Evolutionary conservation across 2,888 invertebrate species (phyloP).

Genomic region (Melipona beecheii): DNA sequence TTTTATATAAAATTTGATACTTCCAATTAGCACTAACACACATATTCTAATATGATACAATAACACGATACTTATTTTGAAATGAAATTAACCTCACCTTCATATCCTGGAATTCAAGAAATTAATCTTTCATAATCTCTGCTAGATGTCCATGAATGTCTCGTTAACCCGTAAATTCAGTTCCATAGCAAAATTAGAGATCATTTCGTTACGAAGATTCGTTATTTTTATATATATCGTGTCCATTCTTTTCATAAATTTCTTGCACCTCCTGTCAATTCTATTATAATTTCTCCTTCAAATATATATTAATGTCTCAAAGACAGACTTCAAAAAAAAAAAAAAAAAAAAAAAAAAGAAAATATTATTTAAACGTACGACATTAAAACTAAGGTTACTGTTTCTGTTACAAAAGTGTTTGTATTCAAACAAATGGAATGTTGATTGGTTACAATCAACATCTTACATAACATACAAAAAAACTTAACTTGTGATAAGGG

Average conservation of each 20-base stretch:
- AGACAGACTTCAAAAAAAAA: background rate
- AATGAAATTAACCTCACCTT: constrained; percentile 55
- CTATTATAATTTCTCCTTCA: constrained; percentile 16
- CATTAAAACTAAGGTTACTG: background rate
- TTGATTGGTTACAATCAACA: constrained; percentile 58
- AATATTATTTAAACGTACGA: constrained; percentile 11
- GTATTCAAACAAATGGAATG: constrained; percentile 61
- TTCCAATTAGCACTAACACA: constrained; percentile 3
- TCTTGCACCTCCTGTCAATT: constrained; percentile 47
- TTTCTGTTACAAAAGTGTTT: constrained; percentile 30
- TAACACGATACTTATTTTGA: constrained; percentile 14
- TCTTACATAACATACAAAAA: constrained; percentile 73
- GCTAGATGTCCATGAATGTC: constrained; percentile 45
- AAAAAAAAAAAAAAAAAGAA: background rate
- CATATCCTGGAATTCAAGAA: constrained; percentile 14
- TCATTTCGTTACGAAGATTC: background rate
- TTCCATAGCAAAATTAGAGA: background rate
- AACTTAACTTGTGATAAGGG: constrained; percentile 44
- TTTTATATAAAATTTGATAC: constrained; percentile 30
- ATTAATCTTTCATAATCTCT: constrained; percentile 49
- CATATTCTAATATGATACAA: constrained; percentile 8
- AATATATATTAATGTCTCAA: constrained; percentile 11
- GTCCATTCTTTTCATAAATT: background rate
- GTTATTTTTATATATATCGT: constrained; percentile 1
- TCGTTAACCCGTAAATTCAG: constrained; percentile 27